Percentiles rank a stretch among this genome's conserved stretches.
phyloP scores from a whole-genome alignment of 2,888 invertebrate genomes.

The Rhyacophila evoluta region DNA sequence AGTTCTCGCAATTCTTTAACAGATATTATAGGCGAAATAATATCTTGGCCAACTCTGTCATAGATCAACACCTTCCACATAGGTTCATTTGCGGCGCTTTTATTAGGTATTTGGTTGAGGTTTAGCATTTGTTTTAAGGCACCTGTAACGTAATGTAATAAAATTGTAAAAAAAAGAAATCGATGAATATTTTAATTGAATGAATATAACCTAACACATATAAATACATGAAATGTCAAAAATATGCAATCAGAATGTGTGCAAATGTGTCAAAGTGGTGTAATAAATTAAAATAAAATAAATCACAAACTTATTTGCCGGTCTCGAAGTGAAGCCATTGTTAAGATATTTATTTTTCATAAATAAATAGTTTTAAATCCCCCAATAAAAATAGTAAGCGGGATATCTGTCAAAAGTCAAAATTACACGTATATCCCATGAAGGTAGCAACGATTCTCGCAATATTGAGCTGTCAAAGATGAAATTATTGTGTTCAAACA shows the following conservation, averaged over 20 bases:
- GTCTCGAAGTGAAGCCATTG: conserved; percentile 77
- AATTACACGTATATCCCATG: conserved; percentile 53
- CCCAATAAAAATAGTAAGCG: not conserved
- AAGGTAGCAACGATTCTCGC: conserved; percentile 35
- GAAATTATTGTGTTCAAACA: not conserved
- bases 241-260: not conserved
- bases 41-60: conserved; percentile 96
- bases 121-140: conserved; percentile 97
- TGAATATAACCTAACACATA: too few relatives aligned
- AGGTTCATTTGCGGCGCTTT: conserved; percentile 84
- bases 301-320: conserved; percentile 76
- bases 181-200: too few relatives aligned
- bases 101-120: conserved; percentile 84
- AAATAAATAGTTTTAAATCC: conserved; percentile 31
- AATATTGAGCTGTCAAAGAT: conserved; percentile 12
- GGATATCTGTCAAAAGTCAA: conserved; percentile 46
- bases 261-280: not conserved
- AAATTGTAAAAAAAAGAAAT: not conserved
- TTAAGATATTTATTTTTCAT: not conserved
- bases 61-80: conserved; percentile 97
- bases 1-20: conserved; percentile 95
- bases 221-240: not conserved
- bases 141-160: conserved; percentile 71
- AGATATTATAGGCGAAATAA: conserved; percentile 96
- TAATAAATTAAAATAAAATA: not conserved